phyloP scores from a whole-genome alignment of 2,113 vertebrate genomes.

The Sinocyclocheilus maitianheensis region DNA sequence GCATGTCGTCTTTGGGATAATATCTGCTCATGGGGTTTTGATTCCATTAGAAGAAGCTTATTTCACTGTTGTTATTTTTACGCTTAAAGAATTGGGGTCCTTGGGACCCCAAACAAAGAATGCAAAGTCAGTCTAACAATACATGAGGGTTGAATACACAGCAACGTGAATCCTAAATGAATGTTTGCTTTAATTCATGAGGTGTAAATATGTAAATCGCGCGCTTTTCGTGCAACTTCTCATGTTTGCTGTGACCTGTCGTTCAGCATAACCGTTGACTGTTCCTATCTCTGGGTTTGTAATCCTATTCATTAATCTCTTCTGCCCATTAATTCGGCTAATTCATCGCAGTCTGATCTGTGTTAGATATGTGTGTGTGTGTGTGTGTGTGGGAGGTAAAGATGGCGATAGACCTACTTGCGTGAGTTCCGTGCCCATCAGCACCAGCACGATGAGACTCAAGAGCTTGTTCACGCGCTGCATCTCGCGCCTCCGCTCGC shows the following conservation, averaged over 20 bases:
- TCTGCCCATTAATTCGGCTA: constrained; percentile 55
- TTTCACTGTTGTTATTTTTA: no score
- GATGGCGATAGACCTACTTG: constrained; percentile 91
- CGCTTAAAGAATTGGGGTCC: no score
- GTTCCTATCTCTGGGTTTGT: constrained; percentile 49
- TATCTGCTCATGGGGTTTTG: not conserved
- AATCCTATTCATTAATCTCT: constrained; percentile 68
- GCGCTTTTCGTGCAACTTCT: constrained; percentile 9
- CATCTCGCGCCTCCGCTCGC: constrained; percentile 85
- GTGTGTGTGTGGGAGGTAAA: constrained; percentile 61
- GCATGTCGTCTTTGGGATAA: not conserved
- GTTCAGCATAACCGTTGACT: not conserved
- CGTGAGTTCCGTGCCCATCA: constrained; percentile 96
- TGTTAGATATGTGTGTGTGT: not conserved
- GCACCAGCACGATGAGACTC: constrained; percentile 88
- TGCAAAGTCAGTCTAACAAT: not conserved
- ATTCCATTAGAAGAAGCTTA: not conserved
- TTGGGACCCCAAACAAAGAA: not conserved
- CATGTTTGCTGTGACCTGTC: not conserved
- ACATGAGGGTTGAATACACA: not conserved
- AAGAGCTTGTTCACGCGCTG: constrained; percentile 91
- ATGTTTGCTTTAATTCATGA: not conserved
- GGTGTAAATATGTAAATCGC: not conserved
- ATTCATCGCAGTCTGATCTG: constrained; percentile 57
- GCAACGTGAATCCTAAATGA: no score